Percentiles rank a stretch among this genome's conserved stretches.
Evolutionary conservation across 2,797 vertebrate species (phyloP).

Genomic region (Sebastes wilsoni): DNA sequence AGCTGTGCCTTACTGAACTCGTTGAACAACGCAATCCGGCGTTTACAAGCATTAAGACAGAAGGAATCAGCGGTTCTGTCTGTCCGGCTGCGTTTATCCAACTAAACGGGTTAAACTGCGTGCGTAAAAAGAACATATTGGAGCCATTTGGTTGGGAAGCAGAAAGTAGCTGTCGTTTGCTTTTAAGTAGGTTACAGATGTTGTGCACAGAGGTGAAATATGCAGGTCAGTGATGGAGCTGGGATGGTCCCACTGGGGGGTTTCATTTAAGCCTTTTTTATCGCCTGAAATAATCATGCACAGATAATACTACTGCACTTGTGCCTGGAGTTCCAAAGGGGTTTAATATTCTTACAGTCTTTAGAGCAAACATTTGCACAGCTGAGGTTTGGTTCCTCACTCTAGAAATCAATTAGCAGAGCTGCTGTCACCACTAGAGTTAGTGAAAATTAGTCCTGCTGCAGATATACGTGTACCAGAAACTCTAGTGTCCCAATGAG

Average conservation of each 20-base stretch:
- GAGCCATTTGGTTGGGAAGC: slow-evolving; percentile 18
- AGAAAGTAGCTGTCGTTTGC: neutral
- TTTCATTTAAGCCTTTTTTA: neutral
- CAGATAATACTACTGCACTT: neutral
- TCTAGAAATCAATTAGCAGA: neutral
- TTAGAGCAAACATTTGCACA: neutral
- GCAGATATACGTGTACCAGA: no score
- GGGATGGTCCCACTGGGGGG: neutral
- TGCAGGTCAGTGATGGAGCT: slow-evolving; percentile 15
- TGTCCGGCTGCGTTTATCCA: neutral
- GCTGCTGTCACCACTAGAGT: neutral
- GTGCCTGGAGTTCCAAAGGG: neutral
- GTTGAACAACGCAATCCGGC: slow-evolving; percentile 5
- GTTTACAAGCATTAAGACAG: neutral
- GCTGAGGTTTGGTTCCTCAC: neutral
- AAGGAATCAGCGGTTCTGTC: neutral
- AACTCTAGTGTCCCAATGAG: neutral
- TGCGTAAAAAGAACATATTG: slow-evolving; percentile 26
- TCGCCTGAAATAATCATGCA: neutral
- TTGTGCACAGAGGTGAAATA: slow-evolving; percentile 39
- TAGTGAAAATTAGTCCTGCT: neutral
- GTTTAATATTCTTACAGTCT: neutral
- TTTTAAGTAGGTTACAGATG: slow-evolving; percentile 52
- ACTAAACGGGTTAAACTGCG: neutral
- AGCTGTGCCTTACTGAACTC: neutral